These are phyloP conservation scores for Aptenodytes forsteri DNA, from an alignment of 2,113 vertebrate species.

Conservation along the genomic window DNA sequence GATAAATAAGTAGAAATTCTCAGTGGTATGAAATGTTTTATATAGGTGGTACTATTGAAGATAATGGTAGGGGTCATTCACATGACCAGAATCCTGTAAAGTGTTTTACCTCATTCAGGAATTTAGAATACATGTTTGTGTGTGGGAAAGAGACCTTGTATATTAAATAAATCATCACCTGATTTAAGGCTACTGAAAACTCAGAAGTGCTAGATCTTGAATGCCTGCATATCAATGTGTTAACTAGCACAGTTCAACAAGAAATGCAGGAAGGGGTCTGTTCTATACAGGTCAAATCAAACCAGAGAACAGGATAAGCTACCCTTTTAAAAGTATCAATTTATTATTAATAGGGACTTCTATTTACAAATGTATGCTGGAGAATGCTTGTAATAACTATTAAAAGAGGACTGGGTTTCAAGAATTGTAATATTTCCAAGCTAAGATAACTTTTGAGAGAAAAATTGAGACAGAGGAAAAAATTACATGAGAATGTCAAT, in stretches of 20 bases:
- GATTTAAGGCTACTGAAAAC: not conserved
- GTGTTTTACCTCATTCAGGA: not conserved
- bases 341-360: not conserved
- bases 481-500: not conserved
- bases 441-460: not conserved
- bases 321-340: not conserved
- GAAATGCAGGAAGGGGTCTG: not conserved
- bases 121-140: not conserved
- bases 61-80: not conserved
- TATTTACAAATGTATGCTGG: not conserved
- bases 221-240: not conserved
- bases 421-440: not conserved
- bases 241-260: not conserved
- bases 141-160: not conserved
- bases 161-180: not conserved
- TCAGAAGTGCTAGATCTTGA: not conserved
- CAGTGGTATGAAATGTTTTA: not conserved
- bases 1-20: not conserved
- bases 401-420: not conserved
- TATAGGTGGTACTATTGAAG: not conserved
- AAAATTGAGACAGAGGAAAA: not conserved
- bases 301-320: not conserved
- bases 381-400: not conserved
- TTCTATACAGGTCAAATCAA: not conserved
- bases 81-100: not conserved